Evolutionary conservation across 1,140 invertebrate species (phyloP).

Genomic region (Lethocerus indicus): DNA sequence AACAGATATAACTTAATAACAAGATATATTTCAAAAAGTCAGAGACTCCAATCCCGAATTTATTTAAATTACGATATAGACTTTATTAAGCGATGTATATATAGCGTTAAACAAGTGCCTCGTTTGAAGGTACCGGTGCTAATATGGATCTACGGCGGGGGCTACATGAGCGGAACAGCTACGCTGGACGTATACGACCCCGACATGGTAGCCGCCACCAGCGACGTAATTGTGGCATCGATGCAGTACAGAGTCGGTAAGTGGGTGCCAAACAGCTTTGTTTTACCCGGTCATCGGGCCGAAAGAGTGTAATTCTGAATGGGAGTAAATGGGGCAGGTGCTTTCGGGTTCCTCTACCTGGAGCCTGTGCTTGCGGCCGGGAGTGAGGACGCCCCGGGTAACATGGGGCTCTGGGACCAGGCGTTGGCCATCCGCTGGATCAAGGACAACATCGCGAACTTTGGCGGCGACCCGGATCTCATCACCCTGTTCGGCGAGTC

Average conservation of each 20-base stretch:
- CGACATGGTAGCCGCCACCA: constrained; percentile 62
- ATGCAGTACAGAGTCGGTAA: constrained; percentile 70
- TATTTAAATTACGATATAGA: no score
- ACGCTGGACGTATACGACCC: constrained; percentile 81
- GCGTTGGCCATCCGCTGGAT: constrained; percentile 82
- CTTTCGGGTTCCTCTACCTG: constrained; percentile 80
- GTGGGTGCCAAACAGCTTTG: background rate
- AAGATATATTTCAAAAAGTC: no score
- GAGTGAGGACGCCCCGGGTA: constrained; percentile 37
- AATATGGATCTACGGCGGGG: constrained; percentile 86
- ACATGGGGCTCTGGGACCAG: constrained; percentile 82
- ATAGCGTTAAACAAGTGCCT: background rate
- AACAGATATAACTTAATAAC: no score
- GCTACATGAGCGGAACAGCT: constrained; percentile 79
- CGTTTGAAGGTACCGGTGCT: constrained; percentile 50
- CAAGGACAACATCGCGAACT: constrained; percentile 74
- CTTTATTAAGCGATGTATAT: no score
- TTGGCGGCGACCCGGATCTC: constrained; percentile 80
- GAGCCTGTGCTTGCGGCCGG: constrained; percentile 18
- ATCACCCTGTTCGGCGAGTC: constrained; percentile 92
- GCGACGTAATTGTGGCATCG: constrained; percentile 70
- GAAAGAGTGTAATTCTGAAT: no score
- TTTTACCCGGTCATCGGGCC: no score
- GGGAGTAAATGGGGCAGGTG: no score
- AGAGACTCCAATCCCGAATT: no score